Base-by-base conservation (phyloP, 2,888 invertebrate genomes). In the Pristionchus arcanus region DNA sequence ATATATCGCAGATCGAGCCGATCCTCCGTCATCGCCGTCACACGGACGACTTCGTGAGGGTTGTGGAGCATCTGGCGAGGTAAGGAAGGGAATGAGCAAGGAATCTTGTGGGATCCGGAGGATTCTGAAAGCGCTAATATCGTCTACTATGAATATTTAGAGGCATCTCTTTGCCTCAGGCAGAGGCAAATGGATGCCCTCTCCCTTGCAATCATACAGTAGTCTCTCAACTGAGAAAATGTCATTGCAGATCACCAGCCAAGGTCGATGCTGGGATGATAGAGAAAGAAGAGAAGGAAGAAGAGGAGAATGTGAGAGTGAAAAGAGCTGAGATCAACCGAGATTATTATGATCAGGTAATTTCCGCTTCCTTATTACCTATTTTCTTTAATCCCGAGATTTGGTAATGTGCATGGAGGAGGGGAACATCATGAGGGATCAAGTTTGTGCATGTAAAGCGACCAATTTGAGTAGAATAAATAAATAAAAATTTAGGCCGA, bases 261-360 rank as follows among this genome's bases (percentile, higher is more conserved):
- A 74, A 21, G 25, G 11, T 42, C 1, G 74, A 74, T 11, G 34
- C 31, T 15, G 74, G 74, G 0, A 19, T 5, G 37, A 42, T 3
- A 2, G 81, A 4, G 11, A 25, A 85, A 0, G 85, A 55, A 34
- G 28, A 55, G 15, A 5, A 81, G 25, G 55, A 55, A n/a, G n/a
- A n/a, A n/a, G n/a, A n/a, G 31, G 53, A 21, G 19, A n/a, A n/a
- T 59, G 55, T 21, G 68, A 59, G 87, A 42, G 87, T 87, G 25
- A 87, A 87, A 68, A 66, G 87, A 42, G 87, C 42, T 2, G 87
- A 87, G 25, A 49, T 49, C 42, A 49, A 49, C 13, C 3, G 42
- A 49, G 87, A 87, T 31, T 87, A 87, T 31, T 87, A 87, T 68
- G 87, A 87, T 49, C 87, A 87, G 68, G 87, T 68, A 34, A 49